A percentile compares a stretch with the other conserved stretches of the same genome.
Evolutionary conservation across 2,797 vertebrate genomes (phyloP).

Genomic region (Orestias chungarensis): DNA sequence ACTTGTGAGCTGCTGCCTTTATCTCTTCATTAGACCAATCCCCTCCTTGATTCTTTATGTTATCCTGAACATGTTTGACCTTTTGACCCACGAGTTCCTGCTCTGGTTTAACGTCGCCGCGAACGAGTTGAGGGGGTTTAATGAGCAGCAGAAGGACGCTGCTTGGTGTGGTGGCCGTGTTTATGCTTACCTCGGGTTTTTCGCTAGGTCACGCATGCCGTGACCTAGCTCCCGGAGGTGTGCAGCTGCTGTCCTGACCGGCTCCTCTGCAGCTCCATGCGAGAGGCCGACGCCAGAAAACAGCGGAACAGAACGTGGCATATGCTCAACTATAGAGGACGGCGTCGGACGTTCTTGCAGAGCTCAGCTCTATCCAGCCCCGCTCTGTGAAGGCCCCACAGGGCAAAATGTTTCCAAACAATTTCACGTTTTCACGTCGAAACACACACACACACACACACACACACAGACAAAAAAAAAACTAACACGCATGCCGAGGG

Average conservation of each 20-base stretch:
- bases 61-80: conserved; percentile 36
- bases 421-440: conserved; percentile 76
- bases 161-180: neutral
- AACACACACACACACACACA: conserved; percentile 49
- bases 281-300: conserved; percentile 46
- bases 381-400: conserved; percentile 55
- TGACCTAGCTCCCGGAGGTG: conserved; percentile 51
- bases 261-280: conserved; percentile 47
- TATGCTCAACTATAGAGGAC: conserved; percentile 72
- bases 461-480: conserved; percentile 20
- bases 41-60: conserved; percentile 15
- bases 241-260: conserved; percentile 63
- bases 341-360: conserved; percentile 60
- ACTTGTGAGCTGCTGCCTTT: conserved; percentile 28
- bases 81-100: conserved; percentile 17
- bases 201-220: conserved; percentile 50
- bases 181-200: conserved; percentile 59
- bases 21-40: conserved; percentile 48
- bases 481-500: conserved; percentile 82
- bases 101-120: conserved; percentile 3
- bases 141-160: neutral
- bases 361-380: conserved; percentile 65
- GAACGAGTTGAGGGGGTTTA: conserved; percentile 1
- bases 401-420: conserved; percentile 83
- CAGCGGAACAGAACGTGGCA: conserved; percentile 65